Evolutionary conservation across 1,140 invertebrate genomes (phyloP).

Genomic region (Bilobella aurantiaca): DNA sequence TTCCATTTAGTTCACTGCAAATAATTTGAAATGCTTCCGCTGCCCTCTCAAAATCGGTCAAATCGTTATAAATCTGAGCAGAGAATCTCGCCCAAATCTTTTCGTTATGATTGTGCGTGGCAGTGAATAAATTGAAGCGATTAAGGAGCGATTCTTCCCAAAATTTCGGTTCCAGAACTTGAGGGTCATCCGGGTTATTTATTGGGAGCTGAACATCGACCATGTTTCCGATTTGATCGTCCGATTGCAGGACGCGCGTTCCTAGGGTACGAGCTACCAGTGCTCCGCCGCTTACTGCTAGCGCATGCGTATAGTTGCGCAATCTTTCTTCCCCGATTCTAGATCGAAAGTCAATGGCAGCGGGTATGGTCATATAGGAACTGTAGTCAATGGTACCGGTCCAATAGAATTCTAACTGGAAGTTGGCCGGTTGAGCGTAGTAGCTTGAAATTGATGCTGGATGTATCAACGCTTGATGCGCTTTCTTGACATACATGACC

Average conservation of each 20-base stretch:
- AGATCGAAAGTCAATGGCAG: slow-evolving; percentile 17
- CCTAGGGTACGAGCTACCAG: slow-evolving; percentile 3
- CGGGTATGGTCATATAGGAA: slow-evolving; percentile 16
- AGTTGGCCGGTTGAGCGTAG: slow-evolving; percentile 7
- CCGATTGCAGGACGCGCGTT: slow-evolving; percentile 18
- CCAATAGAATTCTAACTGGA: slow-evolving; percentile 30
- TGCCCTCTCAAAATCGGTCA: slow-evolving; percentile 13
- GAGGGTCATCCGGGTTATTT: slow-evolving; percentile 11
- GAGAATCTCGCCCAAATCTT: slow-evolving; percentile 13
- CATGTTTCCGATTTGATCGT: slow-evolving; percentile 23
- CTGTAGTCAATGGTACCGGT: slow-evolving; percentile 28
- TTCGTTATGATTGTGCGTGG: slow-evolving; percentile 13
- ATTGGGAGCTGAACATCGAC: slow-evolving; percentile 22
- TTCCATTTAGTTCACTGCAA: slow-evolving; percentile 15
- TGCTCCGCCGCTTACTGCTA: slow-evolving; percentile 11
- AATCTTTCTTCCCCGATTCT: slow-evolving; percentile 16
- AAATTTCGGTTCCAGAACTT: background rate
- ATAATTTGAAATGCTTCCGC: background rate
- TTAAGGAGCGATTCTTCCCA: background rate
- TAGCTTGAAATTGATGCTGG: slow-evolving; percentile 12
- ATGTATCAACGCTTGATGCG: slow-evolving; percentile 19
- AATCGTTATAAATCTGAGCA: slow-evolving; percentile 22
- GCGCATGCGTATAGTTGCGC: slow-evolving; percentile 14
- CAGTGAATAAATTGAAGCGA: slow-evolving; percentile 1
- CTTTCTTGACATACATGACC: slow-evolving; percentile 21